Base-by-base conservation (phyloP, 2,797 vertebrate species). In the Synaphobranchus kaupii region DNA sequence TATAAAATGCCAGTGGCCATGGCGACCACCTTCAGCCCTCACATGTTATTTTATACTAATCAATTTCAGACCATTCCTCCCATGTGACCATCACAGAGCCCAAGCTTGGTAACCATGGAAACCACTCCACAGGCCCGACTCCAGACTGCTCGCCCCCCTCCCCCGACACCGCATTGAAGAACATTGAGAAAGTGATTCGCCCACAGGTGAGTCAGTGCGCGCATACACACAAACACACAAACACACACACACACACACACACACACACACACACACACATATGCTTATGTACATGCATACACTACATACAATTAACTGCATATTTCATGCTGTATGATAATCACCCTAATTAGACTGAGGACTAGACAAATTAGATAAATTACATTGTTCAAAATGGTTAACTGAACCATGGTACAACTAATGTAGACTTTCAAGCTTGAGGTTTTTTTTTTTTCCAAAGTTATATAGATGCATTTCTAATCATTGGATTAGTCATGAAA, bases 81-180 rank as follows among this genome's bases (percentile, higher is more conserved):
- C 97, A 97, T 94, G 96, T 95, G 95, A 94, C 95, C 89, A 94
- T 95, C 95, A 97, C 93, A 5, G 94, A 97, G 94, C 97, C 97
- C 93, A 97, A 97, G 95, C 96, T 93, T 84, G 88, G 97, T 98
- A 97, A 96, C 97, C 97, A 98, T 97, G 97, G 97, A 94, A 97
- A 98, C 96, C 96, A 96, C 94, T 97, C 97, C 54, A 97, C 97
- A 90, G 97, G 97, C 90, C 97, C 98, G 91, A 99, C 98, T 95
- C 98, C 98, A 94, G 98, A 99, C 95, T 99, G 98, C 92, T 99
- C 98, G 68, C 98, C 98, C 93, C 98, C 98, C 88, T 99, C 98
- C 90, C 98, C 98, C 22, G 98, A 98, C 94, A 99, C 98, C 28
- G 98, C 98, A 92, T 96, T 99, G 93, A 98, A 98, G 96, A 99